phyloP scores from a whole-genome alignment of 2,797 vertebrate genomes.

The Apodemus agrarius region DNA sequence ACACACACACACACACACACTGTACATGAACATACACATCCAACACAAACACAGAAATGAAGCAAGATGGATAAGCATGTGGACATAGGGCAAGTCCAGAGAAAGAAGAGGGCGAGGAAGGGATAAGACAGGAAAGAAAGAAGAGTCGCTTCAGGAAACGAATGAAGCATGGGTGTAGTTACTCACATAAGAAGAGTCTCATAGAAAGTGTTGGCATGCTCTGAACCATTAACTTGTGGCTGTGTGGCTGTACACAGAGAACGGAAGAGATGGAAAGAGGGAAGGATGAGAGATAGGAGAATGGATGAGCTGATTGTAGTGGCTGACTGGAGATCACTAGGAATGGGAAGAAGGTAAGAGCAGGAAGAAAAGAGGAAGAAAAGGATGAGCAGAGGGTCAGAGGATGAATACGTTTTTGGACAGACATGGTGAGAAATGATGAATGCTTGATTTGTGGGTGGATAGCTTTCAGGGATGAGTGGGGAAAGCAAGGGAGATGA shows the following conservation, averaged over 20 bases:
- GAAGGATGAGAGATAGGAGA: background rate
- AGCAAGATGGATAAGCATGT: background rate
- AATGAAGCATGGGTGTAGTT: accelerated
- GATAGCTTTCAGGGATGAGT: background rate
- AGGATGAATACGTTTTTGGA: accelerated
- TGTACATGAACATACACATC: background rate
- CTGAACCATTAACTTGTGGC: background rate
- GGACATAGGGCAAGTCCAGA: background rate
- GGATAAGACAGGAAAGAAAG: background rate
- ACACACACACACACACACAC: background rate
- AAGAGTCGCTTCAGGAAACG: background rate
- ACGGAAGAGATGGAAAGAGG: background rate
- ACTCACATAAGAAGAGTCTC: background rate
- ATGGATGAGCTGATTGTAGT: background rate
- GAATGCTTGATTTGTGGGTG: background rate
- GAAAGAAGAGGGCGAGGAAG: background rate
- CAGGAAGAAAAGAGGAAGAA: background rate
- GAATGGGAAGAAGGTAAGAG: background rate
- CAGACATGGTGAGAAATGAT: accelerated
- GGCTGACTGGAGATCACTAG: accelerated
- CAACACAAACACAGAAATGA: background rate
- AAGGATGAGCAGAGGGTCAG: background rate
- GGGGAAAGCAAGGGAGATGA: background rate
- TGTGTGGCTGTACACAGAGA: background rate
- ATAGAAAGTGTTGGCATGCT: background rate